Conservation (phyloP, 2,888 invertebrate genomes). For the Tethea ocularis region DNA sequence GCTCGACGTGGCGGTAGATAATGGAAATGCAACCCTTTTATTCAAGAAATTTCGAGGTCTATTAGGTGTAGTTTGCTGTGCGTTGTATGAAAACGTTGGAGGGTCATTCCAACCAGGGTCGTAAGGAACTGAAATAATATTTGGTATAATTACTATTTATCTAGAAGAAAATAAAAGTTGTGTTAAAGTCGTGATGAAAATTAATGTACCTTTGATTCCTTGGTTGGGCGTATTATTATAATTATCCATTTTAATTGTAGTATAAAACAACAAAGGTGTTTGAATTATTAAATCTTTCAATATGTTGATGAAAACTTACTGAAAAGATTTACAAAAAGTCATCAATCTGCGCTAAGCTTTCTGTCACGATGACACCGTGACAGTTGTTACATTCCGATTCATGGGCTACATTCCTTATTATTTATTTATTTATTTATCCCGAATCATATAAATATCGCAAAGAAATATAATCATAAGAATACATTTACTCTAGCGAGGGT, state of each 20-base stretch:
- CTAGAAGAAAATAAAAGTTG: neutral
- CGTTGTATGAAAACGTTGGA: conserved; percentile 76
- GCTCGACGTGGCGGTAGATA: conserved; percentile 51
- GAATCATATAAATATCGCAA: too few relatives aligned
- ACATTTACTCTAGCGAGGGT: too few relatives aligned
- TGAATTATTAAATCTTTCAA: neutral
- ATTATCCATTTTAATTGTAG: conserved; percentile 48
- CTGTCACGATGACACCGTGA: too few relatives aligned
- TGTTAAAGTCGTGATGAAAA: conserved; percentile 6
- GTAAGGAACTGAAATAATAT: conserved; percentile 57
- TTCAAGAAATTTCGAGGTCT: conserved; percentile 77
- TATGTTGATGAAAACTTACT: too few relatives aligned
- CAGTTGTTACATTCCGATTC: too few relatives aligned
- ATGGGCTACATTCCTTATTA: too few relatives aligned
- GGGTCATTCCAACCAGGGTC: conserved; percentile 85
- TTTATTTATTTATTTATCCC: too few relatives aligned
- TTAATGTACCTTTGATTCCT: conserved; percentile 41
- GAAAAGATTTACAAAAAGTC: too few relatives aligned
- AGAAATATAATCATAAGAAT: too few relatives aligned
- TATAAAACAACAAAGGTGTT: too few relatives aligned
- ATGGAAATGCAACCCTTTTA: conserved; percentile 81
- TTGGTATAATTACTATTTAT: neutral
- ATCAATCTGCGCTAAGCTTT: too few relatives aligned
- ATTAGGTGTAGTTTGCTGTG: conserved; percentile 64
- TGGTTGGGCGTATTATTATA: conserved; percentile 42